These are phyloP conservation scores for Hemaris fuciformis DNA, from an alignment of 2,888 invertebrate genomes.

Conservation along the genomic window DNA sequence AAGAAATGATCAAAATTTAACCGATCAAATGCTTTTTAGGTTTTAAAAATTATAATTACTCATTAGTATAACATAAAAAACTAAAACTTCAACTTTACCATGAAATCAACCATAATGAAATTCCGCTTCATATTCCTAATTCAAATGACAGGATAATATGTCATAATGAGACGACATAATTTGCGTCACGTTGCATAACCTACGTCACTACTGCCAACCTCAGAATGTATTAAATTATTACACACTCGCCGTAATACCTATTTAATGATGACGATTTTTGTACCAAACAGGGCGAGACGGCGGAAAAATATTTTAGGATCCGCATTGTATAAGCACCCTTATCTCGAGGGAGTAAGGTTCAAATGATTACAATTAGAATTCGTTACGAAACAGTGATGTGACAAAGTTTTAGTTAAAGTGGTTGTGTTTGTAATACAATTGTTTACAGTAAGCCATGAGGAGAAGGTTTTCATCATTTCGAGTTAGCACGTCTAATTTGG, in stretches of 20 bases:
- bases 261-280: conserved; percentile 65
- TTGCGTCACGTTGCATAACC: background rate
- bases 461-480: background rate
- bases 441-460: background rate
- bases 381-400: conserved; percentile 38
- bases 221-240: conserved; percentile 42
- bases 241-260: conserved; percentile 39
- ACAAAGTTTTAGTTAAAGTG: conserved; percentile 33
- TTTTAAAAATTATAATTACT: too few relatives aligned
- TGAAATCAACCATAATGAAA: background rate
- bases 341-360: conserved; percentile 18
- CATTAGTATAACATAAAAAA: too few relatives aligned
- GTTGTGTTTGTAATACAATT: background rate
- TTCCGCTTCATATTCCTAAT: background rate
- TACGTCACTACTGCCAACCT: conserved; percentile 25
- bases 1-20: too few relatives aligned
- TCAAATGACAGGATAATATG: background rate
- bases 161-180: background rate
- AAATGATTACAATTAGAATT: conserved; percentile 23
- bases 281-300: conserved; percentile 66
- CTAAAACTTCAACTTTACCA: too few relatives aligned
- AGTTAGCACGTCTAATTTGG: background rate
- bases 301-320: conserved; percentile 32
- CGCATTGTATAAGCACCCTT: conserved; percentile 30
- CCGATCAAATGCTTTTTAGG: too few relatives aligned